These are phyloP conservation scores for Panzeria rudis DNA, from an alignment of 2,888 invertebrate genomes.

Conservation along the genomic window DNA sequence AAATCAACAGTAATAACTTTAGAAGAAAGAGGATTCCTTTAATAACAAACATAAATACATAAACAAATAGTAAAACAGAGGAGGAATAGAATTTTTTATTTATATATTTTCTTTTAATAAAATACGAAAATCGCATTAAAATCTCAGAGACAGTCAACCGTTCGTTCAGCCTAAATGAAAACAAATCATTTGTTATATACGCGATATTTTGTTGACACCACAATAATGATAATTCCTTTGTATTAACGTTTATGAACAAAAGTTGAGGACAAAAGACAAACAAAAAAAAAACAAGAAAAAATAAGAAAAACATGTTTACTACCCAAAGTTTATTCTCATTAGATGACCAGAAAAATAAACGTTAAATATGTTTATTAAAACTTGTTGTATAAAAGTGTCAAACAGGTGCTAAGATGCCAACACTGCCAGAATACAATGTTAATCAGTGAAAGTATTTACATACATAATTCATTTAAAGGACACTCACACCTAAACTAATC, in stretches of 20 bases:
- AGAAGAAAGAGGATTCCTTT: conserved; percentile 8
- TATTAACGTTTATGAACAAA: conserved; percentile 67
- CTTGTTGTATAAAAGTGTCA: conserved; percentile 45
- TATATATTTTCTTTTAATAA: conserved; percentile 70
- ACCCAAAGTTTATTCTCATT: conserved; percentile 43
- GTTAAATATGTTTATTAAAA: neutral
- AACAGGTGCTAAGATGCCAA: conserved; percentile 64
- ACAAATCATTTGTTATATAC: conserved; percentile 53
- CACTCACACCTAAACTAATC: neutral
- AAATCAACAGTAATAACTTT: conserved; percentile 51
- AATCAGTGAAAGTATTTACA: neutral
- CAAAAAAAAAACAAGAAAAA: neutral
- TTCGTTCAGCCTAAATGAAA: conserved; percentile 43
- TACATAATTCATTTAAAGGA: neutral
- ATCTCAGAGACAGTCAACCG: conserved; percentile 40
- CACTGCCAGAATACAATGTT: neutral
- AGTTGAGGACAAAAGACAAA: neutral
- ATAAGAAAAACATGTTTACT: neutral
- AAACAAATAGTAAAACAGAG: conserved; percentile 73
- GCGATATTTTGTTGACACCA: conserved; percentile 69
- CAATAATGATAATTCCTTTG: conserved; percentile 72
- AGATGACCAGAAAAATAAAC: conserved; percentile 25
- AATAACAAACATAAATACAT: conserved; percentile 46
- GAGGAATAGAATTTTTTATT: conserved; percentile 62
- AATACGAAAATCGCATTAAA: conserved; percentile 73